Evolutionary conservation across 2,113 vertebrate species (phyloP), one percentile per base, ranked within the genome.

Genomic region (Pseudorhombus dupliciocellatus): DNA sequence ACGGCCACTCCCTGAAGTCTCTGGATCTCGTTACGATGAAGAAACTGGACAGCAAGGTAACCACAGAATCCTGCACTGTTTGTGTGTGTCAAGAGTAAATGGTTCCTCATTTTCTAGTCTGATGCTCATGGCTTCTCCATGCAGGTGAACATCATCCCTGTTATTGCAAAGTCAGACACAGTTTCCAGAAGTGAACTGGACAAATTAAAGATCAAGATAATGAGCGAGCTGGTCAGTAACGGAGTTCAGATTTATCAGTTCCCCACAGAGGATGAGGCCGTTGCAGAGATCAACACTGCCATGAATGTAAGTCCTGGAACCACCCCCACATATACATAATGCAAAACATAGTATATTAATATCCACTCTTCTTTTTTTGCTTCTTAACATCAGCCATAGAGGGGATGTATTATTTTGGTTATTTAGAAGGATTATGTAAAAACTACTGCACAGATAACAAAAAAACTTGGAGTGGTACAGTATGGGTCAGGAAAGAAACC

Each of bases 171-270:
- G 83, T 95, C 98, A 7, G 98, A 99, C 89, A 97, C 96, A 11
- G 94, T 99, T 74, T 98, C 96, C 73, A 98, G 96, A 88, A 96
- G 93, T 0, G 98, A 99, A 70, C 80, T 99, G 62, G 96, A 98
- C 83, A 99, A 97, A 86, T 95, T 98, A 78, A 99, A 99, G 91
- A 97, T 97, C 65, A 99, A 98, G 93, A 96, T 99, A 26, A 98
- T 99, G 97, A 98, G 96, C 0, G 98, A 99, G 91, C 91, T 99
- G 90, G 96, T 98, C 79, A 98, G 96, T 89, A 98, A 99, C 0
- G 98, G 98, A 0, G 96, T 99, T 64, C 98, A 98, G 91, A 97
- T 99, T 81, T 98, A 99, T 69, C 97, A 98, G 93, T 98, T 98
- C 81, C 97, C 98, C 52, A 98, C 96, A 0, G 97, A 98, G 0